phyloP scores from a whole-genome alignment of 2,113 vertebrate species.

The Cyphomyrus discorhynchus region DNA sequence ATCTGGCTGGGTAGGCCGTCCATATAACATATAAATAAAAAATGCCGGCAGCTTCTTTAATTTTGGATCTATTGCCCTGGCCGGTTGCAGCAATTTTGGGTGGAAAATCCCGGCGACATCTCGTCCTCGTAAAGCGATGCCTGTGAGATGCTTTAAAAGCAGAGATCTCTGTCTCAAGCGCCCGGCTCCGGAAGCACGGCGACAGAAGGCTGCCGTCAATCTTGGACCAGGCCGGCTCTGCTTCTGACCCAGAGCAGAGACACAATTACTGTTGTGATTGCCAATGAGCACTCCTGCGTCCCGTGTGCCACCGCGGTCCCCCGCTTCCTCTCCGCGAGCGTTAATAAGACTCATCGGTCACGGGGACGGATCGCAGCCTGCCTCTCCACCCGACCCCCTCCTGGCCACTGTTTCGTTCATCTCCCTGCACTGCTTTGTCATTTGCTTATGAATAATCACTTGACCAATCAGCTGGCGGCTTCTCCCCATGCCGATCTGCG shows the following conservation, averaged over 20 bases:
- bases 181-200: conserved; percentile 2
- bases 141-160: conserved; percentile 25
- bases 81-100: neutral
- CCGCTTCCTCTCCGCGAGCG: conserved; percentile 21
- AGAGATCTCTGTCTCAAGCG: conserved; percentile 24
- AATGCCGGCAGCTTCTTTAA: conserved; percentile 16
- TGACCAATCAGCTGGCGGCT: neutral
- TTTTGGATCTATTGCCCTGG: neutral
- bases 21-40: conserved; percentile 32
- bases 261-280: conserved; percentile 43
- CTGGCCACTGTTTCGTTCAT: neutral
- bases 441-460: neutral
- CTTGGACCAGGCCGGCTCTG: conserved; percentile 25
- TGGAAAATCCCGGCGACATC: conserved; percentile 1
- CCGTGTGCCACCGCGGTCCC: conserved; percentile 22
- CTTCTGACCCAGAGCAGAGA: conserved; percentile 33
- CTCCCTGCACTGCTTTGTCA: neutral
- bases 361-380: neutral
- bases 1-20: conserved; percentile 22
- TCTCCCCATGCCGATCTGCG: neutral
- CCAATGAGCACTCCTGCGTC: conserved; percentile 36
- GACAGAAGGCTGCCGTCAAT: conserved; percentile 28
- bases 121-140: conserved; percentile 16
- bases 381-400: neutral
- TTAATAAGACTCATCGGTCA: conserved; percentile 19